Evolutionary conservation across 1,140 invertebrate genomes (phyloP), one percentile per base, ranked within the genome.

Genomic region (Temnothorax curvispinosus): DNA sequence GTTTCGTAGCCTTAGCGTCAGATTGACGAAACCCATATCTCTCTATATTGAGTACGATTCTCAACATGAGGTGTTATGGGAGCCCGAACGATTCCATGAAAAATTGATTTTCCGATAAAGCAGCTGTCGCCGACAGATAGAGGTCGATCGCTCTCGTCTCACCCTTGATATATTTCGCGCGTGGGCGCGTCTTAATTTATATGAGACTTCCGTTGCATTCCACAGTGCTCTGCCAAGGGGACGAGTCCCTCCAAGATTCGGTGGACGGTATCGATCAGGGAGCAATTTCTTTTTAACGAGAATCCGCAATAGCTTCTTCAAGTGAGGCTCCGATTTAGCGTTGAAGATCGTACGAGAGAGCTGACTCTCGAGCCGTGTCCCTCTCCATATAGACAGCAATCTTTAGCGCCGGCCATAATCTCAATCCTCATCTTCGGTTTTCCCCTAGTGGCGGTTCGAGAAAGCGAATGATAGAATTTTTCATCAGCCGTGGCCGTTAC

Each of bases 261-360:
- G 67, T 27, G 50, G 32, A 58, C 71, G 47, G 32, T 91, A 92
- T 92, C 85, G 91, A 92, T 92, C 88, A 91, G 72, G 77, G 54
- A 81, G 85, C 91, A 92, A 92, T 92, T 92, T 87, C 89, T 86
- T 89, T 92, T 91, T 92, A 92, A 92, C 88, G 88, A 92, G 86
- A 74, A 71, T 58, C 47, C 82, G 35, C 77, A 84, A 92, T 90
- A 89, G 81, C 86, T 87, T 85, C 88, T 86, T 58, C 67, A 82
- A 86, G 27, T 44, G 27, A 18, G 21, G 32, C 27, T 32, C 82
- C 85, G 89, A 91, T 91, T 92, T 91, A 89, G 47, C 67, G 64
- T 6, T 3, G 71, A 56, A 52, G 64, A 81, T 50, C 69, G 78
- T 50, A 50, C 69, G 75, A 84, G 50, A 8, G 35, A 69, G 62